Percentiles rank a stretch among this genome's conserved stretches.
phyloP scores from a whole-genome alignment of 2,113 vertebrate genomes.

The Dendrocopos noguchii region DNA sequence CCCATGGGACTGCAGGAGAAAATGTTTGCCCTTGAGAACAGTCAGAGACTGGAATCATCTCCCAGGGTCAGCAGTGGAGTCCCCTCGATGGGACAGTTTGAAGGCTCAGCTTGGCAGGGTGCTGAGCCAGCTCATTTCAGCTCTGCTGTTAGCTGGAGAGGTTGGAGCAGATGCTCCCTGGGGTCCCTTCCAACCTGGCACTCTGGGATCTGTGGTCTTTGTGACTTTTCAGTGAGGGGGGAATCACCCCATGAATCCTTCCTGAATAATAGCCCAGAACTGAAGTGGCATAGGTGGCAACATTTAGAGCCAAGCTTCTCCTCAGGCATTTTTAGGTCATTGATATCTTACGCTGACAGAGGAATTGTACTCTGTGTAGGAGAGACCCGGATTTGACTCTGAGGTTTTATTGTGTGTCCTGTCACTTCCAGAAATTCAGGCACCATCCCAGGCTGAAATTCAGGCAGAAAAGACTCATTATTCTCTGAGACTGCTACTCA shows the following conservation, averaged over 20 bases:
- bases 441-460: slow-evolving; percentile 31
- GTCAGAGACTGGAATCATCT: too few relatives aligned
- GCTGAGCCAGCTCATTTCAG: too few relatives aligned
- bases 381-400: background rate
- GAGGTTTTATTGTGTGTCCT: background rate
- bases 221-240: too few relatives aligned
- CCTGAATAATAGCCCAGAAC: background rate
- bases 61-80: too few relatives aligned
- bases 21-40: too few relatives aligned
- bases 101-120: too few relatives aligned
- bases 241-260: background rate
- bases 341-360: background rate
- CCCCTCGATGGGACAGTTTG: too few relatives aligned
- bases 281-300: background rate
- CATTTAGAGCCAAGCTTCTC: background rate
- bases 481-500: slow-evolving; percentile 13
- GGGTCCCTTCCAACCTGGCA: too few relatives aligned
- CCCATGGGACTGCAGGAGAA: too few relatives aligned
- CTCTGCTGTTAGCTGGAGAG: too few relatives aligned
- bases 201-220: too few relatives aligned
- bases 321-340: background rate
- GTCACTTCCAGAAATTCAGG: slow-evolving; percentile 5
- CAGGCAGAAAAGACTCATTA: slow-evolving; percentile 42
- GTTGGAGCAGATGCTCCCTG: too few relatives aligned
- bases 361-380: background rate